Percentiles rank a stretch among this genome's conserved stretches.
Evolutionary conservation across 2,888 invertebrate genomes (phyloP).

Genomic region (Opisthograptis luteolata): DNA sequence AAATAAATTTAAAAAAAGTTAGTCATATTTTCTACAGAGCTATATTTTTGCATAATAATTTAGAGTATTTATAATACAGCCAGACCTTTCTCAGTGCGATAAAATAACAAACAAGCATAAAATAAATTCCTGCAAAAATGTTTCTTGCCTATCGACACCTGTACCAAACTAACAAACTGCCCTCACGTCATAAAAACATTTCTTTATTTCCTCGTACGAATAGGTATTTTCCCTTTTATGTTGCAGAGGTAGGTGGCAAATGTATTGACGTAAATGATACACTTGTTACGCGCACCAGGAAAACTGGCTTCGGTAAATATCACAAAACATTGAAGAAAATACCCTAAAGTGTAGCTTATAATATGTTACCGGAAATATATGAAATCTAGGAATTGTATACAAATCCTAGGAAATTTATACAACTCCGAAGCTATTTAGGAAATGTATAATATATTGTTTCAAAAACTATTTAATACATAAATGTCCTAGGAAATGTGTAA

Average conservation of each 20-base stretch:
- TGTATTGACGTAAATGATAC: conserved; percentile 41
- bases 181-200: conserved; percentile 40
- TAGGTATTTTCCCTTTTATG: conserved; percentile 34
- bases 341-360: conserved; percentile 8
- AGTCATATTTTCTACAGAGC: too few relatives aligned
- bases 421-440: too few relatives aligned
- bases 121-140: neutral
- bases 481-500: too few relatives aligned
- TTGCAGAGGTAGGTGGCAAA: conserved; percentile 25
- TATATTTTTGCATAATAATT: too few relatives aligned
- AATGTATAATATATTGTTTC: too few relatives aligned
- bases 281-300: conserved; percentile 43
- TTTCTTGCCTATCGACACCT: conserved; percentile 9
- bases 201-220: conserved; percentile 36
- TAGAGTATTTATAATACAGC: too few relatives aligned
- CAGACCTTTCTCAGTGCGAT: too few relatives aligned
- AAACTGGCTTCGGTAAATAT: conserved; percentile 32
- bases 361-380: too few relatives aligned
- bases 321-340: conserved; percentile 14
- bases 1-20: too few relatives aligned
- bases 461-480: too few relatives aligned
- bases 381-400: too few relatives aligned
- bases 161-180: conserved; percentile 24
- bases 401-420: too few relatives aligned
- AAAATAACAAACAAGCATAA: neutral